phyloP scores from a whole-genome alignment of 2,113 vertebrate species.

The Paradisaea rubra region DNA sequence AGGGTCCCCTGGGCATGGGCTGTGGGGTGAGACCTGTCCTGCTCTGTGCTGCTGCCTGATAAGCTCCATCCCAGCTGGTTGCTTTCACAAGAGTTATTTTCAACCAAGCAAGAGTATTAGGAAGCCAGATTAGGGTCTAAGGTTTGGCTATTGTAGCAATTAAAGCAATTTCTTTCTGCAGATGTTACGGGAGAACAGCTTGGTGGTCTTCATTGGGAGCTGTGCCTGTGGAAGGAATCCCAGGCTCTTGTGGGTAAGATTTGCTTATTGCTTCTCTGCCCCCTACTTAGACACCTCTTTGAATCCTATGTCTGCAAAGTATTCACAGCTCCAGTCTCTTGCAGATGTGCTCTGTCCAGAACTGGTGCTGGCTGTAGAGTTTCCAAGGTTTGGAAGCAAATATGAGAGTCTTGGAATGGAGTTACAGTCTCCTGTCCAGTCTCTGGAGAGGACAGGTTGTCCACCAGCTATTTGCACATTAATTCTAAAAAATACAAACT shows the following conservation, averaged over 20 bases:
- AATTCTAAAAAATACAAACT: background rate
- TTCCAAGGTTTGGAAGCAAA: background rate
- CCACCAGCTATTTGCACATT: background rate
- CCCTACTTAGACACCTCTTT: background rate
- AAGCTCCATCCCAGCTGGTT: slow-evolving; percentile 25
- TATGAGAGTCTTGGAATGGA: background rate
- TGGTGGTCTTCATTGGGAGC: background rate
- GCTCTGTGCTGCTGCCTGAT: background rate
- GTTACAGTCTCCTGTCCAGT: background rate
- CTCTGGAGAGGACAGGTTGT: background rate
- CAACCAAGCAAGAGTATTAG: slow-evolving; percentile 2
- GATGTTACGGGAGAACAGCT: background rate
- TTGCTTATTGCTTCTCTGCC: background rate
- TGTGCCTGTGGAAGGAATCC: background rate
- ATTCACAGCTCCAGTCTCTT: background rate
- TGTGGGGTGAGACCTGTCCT: background rate
- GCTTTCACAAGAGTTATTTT: slow-evolving; percentile 33
- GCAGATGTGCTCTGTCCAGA: background rate
- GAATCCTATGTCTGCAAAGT: background rate
- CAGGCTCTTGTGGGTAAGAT: background rate
- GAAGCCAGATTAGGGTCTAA: slow-evolving; percentile 20
- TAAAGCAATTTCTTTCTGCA: slow-evolving; percentile 36
- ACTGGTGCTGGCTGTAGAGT: background rate
- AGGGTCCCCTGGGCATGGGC: background rate
- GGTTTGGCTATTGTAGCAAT: slow-evolving; percentile 32